Percentiles rank a stretch among this genome's conserved stretches.
These are phyloP conservation scores for Thunnus albacares DNA, from an alignment of 2,797 vertebrate species.

Conservation along the genomic window DNA sequence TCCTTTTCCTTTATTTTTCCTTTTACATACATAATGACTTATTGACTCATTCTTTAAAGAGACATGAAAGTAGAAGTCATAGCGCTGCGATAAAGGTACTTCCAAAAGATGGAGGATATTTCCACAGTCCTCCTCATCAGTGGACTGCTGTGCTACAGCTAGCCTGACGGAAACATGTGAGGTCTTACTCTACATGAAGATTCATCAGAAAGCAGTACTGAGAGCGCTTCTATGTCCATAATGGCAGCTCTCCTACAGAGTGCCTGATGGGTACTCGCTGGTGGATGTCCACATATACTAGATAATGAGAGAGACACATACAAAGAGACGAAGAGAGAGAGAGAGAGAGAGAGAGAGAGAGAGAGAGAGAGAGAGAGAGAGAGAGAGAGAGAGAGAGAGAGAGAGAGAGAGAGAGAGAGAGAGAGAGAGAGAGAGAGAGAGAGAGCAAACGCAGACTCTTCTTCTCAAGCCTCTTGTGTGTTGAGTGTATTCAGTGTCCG, in stretches of 20 bases:
- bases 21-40: not conserved
- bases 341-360: not conserved
- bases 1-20: too few relatives aligned
- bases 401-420: not conserved
- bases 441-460: not conserved
- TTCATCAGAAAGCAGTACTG: not conserved
- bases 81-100: not conserved
- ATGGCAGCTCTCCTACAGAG: conserved; percentile 27
- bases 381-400: not conserved
- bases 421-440: not conserved
- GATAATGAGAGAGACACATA: not conserved
- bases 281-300: not conserved
- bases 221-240: not conserved
- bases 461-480: not conserved
- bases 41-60: not conserved
- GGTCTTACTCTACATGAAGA: conserved; percentile 3
- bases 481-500: conserved; percentile 1
- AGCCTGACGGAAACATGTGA: not conserved
- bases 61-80: not conserved
- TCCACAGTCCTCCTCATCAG: not conserved
- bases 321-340: not conserved
- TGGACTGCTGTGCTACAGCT: not conserved
- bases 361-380: not conserved
- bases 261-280: not conserved
- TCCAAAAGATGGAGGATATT: not conserved